These are phyloP conservation scores for Alcedo atthis DNA, from an alignment of 2,797 vertebrate species.

Conservation along the genomic window DNA sequence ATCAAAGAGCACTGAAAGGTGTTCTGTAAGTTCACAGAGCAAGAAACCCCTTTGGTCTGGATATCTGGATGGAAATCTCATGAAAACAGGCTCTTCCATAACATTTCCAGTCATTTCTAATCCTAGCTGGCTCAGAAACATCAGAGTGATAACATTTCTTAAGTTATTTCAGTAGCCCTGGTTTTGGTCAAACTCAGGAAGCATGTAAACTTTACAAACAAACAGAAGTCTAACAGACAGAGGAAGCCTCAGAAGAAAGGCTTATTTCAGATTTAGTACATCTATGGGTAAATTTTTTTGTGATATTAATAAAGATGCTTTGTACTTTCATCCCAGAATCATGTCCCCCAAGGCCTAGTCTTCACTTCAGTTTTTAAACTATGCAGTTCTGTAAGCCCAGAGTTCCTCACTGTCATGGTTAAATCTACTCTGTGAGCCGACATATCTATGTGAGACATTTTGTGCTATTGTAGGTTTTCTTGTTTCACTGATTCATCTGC, in stretches of 20 bases:
- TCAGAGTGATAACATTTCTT: slow-evolving; percentile 43
- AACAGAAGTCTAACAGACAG: slow-evolving; percentile 12
- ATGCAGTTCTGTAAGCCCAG: not conserved
- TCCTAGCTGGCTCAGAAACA: slow-evolving; percentile 55
- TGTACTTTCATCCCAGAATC: slow-evolving; percentile 5
- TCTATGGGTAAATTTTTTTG: not conserved
- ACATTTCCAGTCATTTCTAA: slow-evolving; percentile 59
- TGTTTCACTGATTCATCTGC: not conserved
- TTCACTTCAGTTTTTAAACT: not conserved
- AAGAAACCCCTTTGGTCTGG: slow-evolving; percentile 47
- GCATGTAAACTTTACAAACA: slow-evolving; percentile 33
- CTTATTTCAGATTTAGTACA: slow-evolving; percentile 32
- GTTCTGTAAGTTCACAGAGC: slow-evolving; percentile 56
- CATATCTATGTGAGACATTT: not conserved
- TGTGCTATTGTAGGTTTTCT: not conserved
- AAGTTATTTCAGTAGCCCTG: slow-evolving; percentile 52
- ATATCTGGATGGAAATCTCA: slow-evolving; percentile 66
- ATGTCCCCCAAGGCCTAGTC: not conserved
- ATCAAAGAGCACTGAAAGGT: slow-evolving; percentile 68
- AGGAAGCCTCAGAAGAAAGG: not conserved
- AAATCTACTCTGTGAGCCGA: not conserved
- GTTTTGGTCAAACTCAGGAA: slow-evolving; percentile 41
- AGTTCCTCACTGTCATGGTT: not conserved
- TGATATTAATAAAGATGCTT: slow-evolving; percentile 21
- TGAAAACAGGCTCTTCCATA: slow-evolving; percentile 52